phyloP scores from a whole-genome alignment of 2,888 invertebrate species.

The Muscina levida region DNA sequence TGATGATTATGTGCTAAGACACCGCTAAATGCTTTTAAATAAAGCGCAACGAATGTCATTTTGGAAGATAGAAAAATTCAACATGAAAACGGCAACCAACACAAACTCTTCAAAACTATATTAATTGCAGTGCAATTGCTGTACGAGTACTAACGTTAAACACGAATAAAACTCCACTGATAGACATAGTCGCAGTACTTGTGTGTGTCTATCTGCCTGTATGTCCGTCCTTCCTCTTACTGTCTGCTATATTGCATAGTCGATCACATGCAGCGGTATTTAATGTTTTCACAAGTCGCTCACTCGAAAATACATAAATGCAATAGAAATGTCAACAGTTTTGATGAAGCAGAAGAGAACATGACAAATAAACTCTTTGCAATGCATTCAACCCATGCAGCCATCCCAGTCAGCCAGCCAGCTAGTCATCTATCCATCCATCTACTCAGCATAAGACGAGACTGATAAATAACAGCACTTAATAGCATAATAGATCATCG shows the following conservation, averaged over 20 bases:
- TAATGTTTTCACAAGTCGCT: constrained; percentile 23
- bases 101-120: constrained; percentile 52
- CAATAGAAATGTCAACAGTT: constrained; percentile 72
- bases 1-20: constrained; percentile 58
- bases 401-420: no score
- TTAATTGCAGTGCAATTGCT: constrained; percentile 65
- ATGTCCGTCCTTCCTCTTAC: no score
- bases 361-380: constrained; percentile 69
- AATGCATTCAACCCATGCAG: constrained; percentile 57
- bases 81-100: constrained; percentile 25
- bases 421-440: no score
- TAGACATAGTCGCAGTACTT: background rate
- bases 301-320: constrained; percentile 48
- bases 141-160: constrained; percentile 30
- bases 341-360: constrained; percentile 25
- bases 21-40: constrained; percentile 74
- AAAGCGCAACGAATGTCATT: constrained; percentile 77
- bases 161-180: constrained; percentile 4
- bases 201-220: background rate
- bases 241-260: constrained; percentile 17
- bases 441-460: constrained; percentile 23
- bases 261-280: constrained; percentile 40
- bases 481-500: constrained; percentile 51
- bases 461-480: constrained; percentile 56
- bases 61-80: constrained; percentile 69